Percentiles rank a stretch among this genome's conserved stretches.
phyloP scores from a whole-genome alignment of 2,888 invertebrate genomes.

The Papilio demoleus region DNA sequence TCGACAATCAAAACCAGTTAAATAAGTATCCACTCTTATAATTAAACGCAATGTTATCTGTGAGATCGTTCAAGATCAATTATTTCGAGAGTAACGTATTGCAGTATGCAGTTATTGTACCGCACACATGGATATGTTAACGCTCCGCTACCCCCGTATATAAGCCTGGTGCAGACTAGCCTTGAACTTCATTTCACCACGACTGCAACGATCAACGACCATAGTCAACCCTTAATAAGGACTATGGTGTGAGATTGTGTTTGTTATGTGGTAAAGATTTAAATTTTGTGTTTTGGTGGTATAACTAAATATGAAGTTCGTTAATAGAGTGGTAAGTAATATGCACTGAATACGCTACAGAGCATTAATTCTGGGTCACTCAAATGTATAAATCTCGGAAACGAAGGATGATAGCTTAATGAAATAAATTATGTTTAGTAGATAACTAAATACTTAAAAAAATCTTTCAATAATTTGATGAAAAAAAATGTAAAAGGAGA shows the following conservation, averaged over 20 bases:
- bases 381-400: too few relatives aligned
- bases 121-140: conserved; percentile 56
- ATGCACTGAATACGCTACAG: too few relatives aligned
- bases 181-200: conserved; percentile 82
- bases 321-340: conserved; percentile 70
- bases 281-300: conserved; percentile 59
- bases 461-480: background rate
- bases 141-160: conserved; percentile 81
- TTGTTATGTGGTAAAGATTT: conserved; percentile 42
- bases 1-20: background rate
- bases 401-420: too few relatives aligned
- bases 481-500: too few relatives aligned
- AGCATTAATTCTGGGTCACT: too few relatives aligned
- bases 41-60: conserved; percentile 1
- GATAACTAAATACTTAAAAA: background rate
- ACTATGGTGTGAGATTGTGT: conserved; percentile 50
- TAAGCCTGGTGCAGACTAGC: conserved; percentile 70
- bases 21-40: background rate
- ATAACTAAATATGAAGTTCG: conserved; percentile 65
- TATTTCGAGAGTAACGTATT: conserved; percentile 41
- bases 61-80: conserved; percentile 22
- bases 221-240: conserved; percentile 46
- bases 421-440: too few relatives aligned
- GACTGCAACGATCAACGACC: conserved; percentile 46
- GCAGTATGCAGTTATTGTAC: conserved; percentile 52